Evolutionary conservation across 2,113 vertebrate genomes (phyloP).

Genomic region (Rhombomys opimus): DNA sequence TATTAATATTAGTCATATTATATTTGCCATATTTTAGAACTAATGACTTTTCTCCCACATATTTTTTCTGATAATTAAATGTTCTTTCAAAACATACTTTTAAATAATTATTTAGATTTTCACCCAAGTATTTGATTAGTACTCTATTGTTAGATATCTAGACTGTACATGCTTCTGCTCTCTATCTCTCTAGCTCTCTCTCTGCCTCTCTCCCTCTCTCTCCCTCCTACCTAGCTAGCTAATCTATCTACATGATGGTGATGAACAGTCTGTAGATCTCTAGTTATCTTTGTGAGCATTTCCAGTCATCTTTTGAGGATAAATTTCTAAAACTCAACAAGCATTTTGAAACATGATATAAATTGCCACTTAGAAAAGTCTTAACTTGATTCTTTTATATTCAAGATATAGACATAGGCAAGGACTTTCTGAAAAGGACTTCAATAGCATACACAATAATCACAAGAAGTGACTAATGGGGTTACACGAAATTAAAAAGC

Average conservation of each 20-base stretch:
- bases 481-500: not conserved
- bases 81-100: constrained; percentile 13
- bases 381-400: not conserved
- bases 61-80: constrained; percentile 4
- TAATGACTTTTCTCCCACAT: not conserved
- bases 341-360: constrained; percentile 48
- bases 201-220: no score
- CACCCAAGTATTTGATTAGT: not conserved
- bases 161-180: not conserved
- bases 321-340: constrained; percentile 15
- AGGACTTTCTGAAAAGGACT: not conserved
- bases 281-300: not conserved
- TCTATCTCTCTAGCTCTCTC: not conserved
- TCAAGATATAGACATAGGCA: not conserved
- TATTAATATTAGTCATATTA: constrained; percentile 6
- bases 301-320: constrained; percentile 4
- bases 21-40: not conserved
- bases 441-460: not conserved
- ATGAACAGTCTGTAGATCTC: not conserved
- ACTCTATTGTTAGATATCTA: not conserved
- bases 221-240: not conserved
- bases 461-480: not conserved
- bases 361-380: not conserved
- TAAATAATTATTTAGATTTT: not conserved
- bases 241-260: not conserved